These are phyloP conservation scores for Sula dactylatra DNA, from an alignment of 2,113 vertebrate species.

Conservation along the genomic window DNA sequence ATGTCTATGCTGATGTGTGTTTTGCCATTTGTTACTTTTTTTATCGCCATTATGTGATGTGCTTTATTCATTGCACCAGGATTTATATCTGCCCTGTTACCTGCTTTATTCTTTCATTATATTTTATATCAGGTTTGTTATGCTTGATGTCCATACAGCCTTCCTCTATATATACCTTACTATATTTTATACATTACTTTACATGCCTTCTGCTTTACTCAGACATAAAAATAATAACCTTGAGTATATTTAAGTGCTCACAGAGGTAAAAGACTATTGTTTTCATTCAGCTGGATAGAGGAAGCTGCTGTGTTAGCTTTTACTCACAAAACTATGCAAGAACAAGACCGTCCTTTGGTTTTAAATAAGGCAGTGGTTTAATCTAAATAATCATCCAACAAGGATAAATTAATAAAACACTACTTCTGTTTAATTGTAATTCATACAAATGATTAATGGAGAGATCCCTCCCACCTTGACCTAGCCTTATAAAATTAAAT, in stretches of 20 bases:
- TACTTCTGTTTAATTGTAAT: neutral
- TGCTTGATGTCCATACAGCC: neutral
- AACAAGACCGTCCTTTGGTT: neutral
- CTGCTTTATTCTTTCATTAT: conserved; percentile 23
- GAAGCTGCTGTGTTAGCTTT: neutral
- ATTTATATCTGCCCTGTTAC: conserved; percentile 29
- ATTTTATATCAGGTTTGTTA: conserved; percentile 18
- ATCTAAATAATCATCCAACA: neutral
- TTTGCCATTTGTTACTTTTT: conserved; percentile 13
- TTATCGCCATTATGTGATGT: neutral
- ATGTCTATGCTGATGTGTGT: conserved; percentile 1
- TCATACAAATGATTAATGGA: neutral
- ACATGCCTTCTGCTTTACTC: neutral
- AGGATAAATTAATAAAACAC: neutral
- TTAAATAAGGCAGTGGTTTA: neutral
- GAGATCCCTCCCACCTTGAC: neutral
- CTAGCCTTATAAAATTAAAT: neutral
- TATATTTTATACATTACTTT: neutral
- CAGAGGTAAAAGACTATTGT: neutral
- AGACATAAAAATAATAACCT: conserved; percentile 12
- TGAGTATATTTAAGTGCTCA: neutral
- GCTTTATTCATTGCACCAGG: neutral
- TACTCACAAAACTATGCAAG: neutral
- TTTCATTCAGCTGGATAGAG: neutral
- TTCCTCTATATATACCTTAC: neutral